Evolutionary conservation across 2,113 vertebrate genomes (phyloP).

Genomic region (Indri indri): DNA sequence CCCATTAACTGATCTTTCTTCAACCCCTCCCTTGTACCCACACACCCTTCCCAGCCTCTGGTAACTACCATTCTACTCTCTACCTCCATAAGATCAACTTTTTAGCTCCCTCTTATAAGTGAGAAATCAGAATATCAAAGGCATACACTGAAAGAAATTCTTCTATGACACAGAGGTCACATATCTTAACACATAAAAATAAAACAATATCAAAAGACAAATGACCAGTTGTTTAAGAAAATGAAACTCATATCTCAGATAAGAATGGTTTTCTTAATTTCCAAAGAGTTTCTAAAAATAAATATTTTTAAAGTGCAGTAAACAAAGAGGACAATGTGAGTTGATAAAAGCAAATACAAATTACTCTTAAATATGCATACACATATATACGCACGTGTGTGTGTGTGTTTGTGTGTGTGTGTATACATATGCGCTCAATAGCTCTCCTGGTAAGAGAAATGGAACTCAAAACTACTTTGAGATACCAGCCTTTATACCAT

Average conservation of each 20-base stretch:
- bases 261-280: conserved; percentile 10
- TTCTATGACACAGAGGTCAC: background rate
- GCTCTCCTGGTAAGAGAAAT: background rate
- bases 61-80: background rate
- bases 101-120: background rate
- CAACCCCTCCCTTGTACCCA: background rate
- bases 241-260: background rate
- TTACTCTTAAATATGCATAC: background rate
- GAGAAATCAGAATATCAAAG: background rate
- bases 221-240: background rate
- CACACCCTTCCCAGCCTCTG: background rate
- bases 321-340: background rate
- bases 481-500: background rate
- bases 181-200: background rate
- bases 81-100: background rate
- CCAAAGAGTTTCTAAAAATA: background rate
- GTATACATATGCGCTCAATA: background rate
- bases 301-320: background rate
- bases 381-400: too few species aligned
- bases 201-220: background rate
- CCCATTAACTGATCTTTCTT: background rate
- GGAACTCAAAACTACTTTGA: background rate
- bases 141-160: background rate
- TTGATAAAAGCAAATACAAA: background rate
- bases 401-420: too few species aligned